Conservation (phyloP, 2,797 vertebrate genomes). For the Schizopygopsis malacanthus region DNA sequence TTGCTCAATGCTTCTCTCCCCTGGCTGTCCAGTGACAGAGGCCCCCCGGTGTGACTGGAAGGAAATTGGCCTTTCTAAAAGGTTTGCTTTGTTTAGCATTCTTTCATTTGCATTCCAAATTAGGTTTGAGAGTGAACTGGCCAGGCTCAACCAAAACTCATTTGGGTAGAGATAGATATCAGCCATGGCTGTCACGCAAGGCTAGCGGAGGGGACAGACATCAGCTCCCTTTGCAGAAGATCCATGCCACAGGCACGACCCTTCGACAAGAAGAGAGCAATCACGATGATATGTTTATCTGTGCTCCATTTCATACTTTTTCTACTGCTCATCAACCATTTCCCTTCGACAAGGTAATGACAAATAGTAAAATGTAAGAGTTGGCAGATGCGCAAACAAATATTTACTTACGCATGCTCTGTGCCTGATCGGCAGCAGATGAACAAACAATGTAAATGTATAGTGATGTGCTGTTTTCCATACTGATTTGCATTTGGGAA, state of each 20-base stretch:
- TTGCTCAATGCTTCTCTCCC: constrained; percentile 55
- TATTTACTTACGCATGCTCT: constrained; percentile 30
- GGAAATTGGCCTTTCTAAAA: constrained; percentile 71
- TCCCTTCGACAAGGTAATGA: background rate
- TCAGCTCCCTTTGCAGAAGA: constrained; percentile 61
- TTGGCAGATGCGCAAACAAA: background rate
- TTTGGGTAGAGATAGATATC: constrained; percentile 85
- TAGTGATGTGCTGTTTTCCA: constrained; percentile 49
- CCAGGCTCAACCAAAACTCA: constrained; percentile 74
- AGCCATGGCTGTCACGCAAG: constrained; percentile 76
- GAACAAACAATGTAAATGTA: constrained; percentile 45
- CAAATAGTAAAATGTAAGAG: background rate
- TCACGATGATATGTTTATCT: constrained; percentile 11
- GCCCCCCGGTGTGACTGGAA: constrained; percentile 50
- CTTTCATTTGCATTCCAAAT: constrained; percentile 84
- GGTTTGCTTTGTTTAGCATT: constrained; percentile 79
- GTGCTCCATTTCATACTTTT: constrained; percentile 1
- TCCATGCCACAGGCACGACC: constrained; percentile 17
- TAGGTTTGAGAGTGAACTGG: constrained; percentile 72
- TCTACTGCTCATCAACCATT: constrained; percentile 29
- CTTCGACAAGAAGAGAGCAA: constrained; percentile 41
- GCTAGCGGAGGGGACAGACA: constrained; percentile 68
- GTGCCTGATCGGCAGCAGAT: background rate
- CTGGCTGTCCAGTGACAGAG: constrained; percentile 49
- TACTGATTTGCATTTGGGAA: constrained; percentile 50